These are phyloP conservation scores for Papilio gigon DNA, from an alignment of 2,888 invertebrate genomes.

Conservation along the genomic window DNA sequence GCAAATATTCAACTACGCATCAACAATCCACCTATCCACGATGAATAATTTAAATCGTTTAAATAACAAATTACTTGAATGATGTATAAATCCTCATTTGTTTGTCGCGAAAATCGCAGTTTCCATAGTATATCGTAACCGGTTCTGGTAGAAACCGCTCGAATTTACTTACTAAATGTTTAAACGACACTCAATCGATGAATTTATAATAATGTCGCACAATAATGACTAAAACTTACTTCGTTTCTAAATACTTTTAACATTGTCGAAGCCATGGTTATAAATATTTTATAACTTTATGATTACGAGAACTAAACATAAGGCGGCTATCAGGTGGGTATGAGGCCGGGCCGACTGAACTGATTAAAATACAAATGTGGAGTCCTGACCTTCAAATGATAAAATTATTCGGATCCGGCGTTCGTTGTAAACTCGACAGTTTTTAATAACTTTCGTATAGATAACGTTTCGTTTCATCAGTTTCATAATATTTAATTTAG, in stretches of 20 bases:
- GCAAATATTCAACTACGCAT: constrained; percentile 62
- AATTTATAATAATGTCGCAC: constrained; percentile 22
- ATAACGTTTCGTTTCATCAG: constrained; percentile 41
- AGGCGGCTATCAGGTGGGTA: constrained; percentile 56
- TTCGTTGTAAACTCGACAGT: constrained; percentile 50
- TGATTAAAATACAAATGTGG: constrained; percentile 73
- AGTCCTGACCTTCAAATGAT: constrained; percentile 76
- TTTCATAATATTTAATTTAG: constrained; percentile 16
- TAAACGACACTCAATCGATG: constrained; percentile 33
- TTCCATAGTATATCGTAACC: constrained; percentile 5
- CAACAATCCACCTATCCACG: constrained; percentile 48
- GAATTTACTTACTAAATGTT: not conserved
- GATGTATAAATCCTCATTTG: constrained; percentile 53
- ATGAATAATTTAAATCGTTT: constrained; percentile 65
- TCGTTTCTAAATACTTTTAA: constrained; percentile 74
- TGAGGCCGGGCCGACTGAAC: constrained; percentile 60
- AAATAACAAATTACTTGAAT: constrained; percentile 66
- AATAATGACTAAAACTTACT: constrained; percentile 61
- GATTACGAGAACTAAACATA: constrained; percentile 45
- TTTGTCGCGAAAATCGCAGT: constrained; percentile 45
- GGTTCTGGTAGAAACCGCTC: constrained; percentile 1
- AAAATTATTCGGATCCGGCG: constrained; percentile 61
- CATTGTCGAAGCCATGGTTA: constrained; percentile 70
- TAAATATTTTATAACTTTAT: constrained; percentile 43
- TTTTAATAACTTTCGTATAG: constrained; percentile 38